Evolutionary conservation across 2,797 vertebrate genomes (phyloP).

Genomic region (Phalanger gymnotis): DNA sequence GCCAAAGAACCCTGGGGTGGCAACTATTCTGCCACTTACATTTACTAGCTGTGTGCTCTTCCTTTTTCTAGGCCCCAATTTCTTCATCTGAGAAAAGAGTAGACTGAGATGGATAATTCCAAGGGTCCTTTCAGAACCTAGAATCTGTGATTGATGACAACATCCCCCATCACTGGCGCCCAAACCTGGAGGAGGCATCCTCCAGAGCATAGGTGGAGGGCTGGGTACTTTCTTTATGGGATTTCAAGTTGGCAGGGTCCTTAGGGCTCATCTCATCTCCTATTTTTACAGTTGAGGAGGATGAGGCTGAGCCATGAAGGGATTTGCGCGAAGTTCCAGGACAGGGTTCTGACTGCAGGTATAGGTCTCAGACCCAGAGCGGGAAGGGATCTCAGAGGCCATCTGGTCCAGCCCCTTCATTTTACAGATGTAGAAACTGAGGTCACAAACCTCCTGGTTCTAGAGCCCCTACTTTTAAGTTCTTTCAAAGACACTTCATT

Average conservation of each 20-base stretch:
- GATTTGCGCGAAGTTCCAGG: background rate
- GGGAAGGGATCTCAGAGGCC: background rate
- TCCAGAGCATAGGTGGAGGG: background rate
- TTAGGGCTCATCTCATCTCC: background rate
- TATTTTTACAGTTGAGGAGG: background rate
- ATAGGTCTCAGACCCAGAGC: background rate
- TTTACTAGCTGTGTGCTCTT: background rate
- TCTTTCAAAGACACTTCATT: background rate
- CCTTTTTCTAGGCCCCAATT: background rate
- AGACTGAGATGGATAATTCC: background rate
- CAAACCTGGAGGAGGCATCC: background rate
- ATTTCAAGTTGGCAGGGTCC: background rate
- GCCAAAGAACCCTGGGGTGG: background rate
- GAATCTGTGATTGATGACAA: background rate
- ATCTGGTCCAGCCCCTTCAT: background rate
- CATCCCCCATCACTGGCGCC: background rate
- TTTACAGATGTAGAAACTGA: background rate
- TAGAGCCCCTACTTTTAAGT: background rate
- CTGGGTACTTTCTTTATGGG: background rate
- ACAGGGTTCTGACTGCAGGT: background rate
- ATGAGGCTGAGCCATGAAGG: background rate
- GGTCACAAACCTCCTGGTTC: background rate
- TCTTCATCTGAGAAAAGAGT: background rate
- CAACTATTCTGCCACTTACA: background rate
- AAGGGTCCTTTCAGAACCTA: background rate